phyloP scores from a whole-genome alignment of 2,888 invertebrate genomes.

The Acleris emargana region DNA sequence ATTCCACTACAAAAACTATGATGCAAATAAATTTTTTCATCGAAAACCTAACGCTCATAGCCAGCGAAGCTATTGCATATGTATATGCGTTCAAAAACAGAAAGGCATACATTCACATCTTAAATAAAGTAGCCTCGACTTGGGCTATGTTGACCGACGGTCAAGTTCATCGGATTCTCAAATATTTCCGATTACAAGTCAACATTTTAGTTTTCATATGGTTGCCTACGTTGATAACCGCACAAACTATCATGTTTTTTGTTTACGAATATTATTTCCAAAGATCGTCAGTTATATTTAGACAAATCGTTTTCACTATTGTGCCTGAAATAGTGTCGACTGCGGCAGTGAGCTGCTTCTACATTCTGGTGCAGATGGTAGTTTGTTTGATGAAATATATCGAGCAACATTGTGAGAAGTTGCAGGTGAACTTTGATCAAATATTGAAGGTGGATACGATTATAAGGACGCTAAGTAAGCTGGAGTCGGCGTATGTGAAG shows the following conservation, averaged over 20 bases:
- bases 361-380: conserved; percentile 29
- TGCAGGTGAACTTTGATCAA: not conserved
- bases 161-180: conserved; percentile 4
- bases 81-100: conserved; percentile 13
- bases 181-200: conserved; percentile 14
- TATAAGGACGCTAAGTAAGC: not conserved
- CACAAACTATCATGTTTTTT: conserved; percentile 2
- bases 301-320: not conserved
- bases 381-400: conserved; percentile 33
- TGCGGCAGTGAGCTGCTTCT: conserved; percentile 18
- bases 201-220: not conserved
- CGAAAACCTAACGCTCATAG: too few species aligned
- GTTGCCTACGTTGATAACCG: not conserved
- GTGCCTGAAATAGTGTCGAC: not conserved
- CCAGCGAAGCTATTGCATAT: conserved; percentile 11
- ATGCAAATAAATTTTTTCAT: too few species aligned
- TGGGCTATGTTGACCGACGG: conserved; percentile 10
- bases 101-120: conserved; percentile 14
- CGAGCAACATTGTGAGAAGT: conserved; percentile 13
- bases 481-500: conserved; percentile 27
- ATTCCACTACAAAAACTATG: too few species aligned
- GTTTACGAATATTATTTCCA: too few species aligned
- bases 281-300: not conserved
- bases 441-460: not conserved
- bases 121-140: conserved; percentile 2